Evolutionary conservation across 2,113 vertebrate species (phyloP).

Genomic region (Melanocharis versteri): DNA sequence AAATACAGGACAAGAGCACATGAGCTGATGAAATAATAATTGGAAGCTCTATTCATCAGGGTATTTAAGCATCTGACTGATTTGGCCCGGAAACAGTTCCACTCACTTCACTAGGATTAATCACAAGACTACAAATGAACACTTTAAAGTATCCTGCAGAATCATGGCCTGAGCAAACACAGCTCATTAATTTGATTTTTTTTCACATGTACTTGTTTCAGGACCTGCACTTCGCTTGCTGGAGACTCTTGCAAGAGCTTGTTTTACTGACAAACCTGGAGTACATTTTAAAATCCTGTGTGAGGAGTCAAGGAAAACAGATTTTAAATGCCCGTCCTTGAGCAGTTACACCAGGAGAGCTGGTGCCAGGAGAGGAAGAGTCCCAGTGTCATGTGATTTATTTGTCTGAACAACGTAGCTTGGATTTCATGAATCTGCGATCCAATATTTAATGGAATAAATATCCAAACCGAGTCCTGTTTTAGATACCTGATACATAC

Average conservation of each 20-base stretch:
- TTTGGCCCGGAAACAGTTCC: background rate
- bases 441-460: background rate
- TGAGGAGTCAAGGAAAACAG: background rate
- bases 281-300: background rate
- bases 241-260: background rate
- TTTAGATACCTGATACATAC: background rate
- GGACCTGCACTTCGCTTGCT: background rate
- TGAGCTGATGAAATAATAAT: conserved; percentile 1
- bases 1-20: background rate
- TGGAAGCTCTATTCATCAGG: background rate
- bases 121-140: background rate
- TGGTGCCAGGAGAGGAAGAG: background rate
- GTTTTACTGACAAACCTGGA: background rate
- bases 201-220: background rate
- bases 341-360: background rate
- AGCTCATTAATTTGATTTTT: background rate
- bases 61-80: background rate
- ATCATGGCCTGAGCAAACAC: background rate
- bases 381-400: background rate
- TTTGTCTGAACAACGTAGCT: background rate
- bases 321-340: background rate
- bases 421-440: background rate
- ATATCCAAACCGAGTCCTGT: background rate
- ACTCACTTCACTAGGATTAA: background rate
- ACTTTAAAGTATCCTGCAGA: background rate